Evolutionary conservation across 1,140 invertebrate genomes (phyloP), one percentile per base, ranked within the genome.

Genomic region (Nomia melanderi): DNA sequence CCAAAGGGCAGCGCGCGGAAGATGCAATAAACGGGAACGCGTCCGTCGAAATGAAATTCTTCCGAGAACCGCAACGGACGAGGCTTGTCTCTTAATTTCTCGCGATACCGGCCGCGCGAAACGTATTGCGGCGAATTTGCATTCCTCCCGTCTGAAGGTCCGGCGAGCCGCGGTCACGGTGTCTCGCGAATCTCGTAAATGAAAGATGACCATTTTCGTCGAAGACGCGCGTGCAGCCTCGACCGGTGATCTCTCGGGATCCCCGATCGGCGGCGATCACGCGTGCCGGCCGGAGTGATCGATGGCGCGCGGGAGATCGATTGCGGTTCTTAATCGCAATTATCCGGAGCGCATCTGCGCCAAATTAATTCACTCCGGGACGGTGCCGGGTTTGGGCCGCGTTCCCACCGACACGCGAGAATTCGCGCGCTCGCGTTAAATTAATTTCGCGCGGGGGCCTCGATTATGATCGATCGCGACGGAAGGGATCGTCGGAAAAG

Each of bases 381-480:
- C 17, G 20, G 44, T 23, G 57, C 33, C 33, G 23, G 17, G n/a
- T 6, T 14, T 7, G 39, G 17, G 31, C n/a, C 14, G 20, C 27
- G 41, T 77, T 82, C 71, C 41, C 50, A 77, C 59, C 67, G 67
- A 63, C 75, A 64, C 69, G 72, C 73, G 54, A 78, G 59, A 39
- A 62, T 63, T 62, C 71, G 54, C 76, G 54, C 31, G 76, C 23
- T 14, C 39, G 33, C 65, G 59, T 36, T 75, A 66, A 64, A 83
- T 83, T 83, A 83, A 83, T 83, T 83, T 57, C 31, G 31, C 33
- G 56, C 53, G 39, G 63, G 36, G 6, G n/a, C n/a, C 12, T 20
- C 53, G 54, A 50, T 69, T 47, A 39, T 76, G 64, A 60, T 69
- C 65, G 79, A 82, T 77, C 33, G 31, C 36, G 44, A 71, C 36